Conservation (phyloP, 2,113 vertebrate species). For the Holacanthus passer region DNA sequence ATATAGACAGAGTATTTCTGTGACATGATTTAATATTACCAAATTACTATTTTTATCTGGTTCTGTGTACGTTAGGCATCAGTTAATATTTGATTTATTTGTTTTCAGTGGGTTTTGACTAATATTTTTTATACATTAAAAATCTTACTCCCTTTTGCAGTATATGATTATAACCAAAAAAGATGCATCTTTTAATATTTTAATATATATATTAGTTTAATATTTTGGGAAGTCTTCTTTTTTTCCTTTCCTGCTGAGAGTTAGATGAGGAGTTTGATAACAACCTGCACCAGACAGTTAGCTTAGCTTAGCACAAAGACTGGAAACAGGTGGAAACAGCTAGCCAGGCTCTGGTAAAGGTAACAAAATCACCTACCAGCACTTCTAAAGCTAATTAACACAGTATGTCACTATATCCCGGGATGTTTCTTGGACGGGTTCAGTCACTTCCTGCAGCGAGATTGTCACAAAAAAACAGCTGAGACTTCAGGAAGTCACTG, state of each 20-base stretch:
- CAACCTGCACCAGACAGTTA: background rate
- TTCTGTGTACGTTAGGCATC: background rate
- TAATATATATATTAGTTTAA: no score
- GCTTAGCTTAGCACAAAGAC: background rate
- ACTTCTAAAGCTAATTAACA: background rate
- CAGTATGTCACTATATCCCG: background rate
- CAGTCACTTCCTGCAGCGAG: background rate
- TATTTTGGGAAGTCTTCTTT: background rate
- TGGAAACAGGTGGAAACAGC: background rate
- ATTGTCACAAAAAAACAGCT: background rate
- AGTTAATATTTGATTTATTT: constrained; percentile 6
- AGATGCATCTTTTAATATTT: background rate
- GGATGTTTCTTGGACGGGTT: no score
- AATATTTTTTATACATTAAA: background rate
- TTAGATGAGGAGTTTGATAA: background rate
- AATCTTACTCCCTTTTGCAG: background rate
- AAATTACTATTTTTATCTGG: background rate
- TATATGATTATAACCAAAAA: background rate
- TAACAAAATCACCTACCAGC: background rate
- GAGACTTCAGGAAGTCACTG: background rate
- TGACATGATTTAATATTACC: background rate
- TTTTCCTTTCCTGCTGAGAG: background rate
- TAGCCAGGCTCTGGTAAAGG: background rate
- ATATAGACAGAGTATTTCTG: background rate
- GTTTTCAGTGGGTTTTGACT: background rate